A percentile compares a stretch with the other conserved stretches of the same genome.
Conservation (phyloP, 2,797 vertebrate species). For the Cynopterus sphinx region DNA sequence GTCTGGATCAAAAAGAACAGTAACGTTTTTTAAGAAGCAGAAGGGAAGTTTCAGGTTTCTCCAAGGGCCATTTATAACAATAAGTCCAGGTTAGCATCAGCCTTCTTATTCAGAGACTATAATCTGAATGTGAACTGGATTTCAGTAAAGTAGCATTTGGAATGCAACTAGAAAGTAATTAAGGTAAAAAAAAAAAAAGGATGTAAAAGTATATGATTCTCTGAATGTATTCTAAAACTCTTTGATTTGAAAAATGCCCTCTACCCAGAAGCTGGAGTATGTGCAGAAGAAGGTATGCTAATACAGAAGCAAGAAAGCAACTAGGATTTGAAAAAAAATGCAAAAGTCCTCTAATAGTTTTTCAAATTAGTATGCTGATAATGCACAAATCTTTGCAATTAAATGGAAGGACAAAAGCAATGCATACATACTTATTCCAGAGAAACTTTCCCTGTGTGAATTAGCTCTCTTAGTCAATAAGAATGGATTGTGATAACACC, state of each 20-base stretch:
- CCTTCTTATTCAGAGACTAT: constrained; percentile 70
- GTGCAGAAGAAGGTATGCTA: constrained; percentile 54
- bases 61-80: constrained; percentile 75
- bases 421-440: constrained; percentile 69
- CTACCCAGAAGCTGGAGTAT: constrained; percentile 49
- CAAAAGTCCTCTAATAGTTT: constrained; percentile 60
- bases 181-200: constrained; percentile 71
- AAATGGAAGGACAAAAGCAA: constrained; percentile 67
- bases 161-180: constrained; percentile 84
- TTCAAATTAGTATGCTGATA: constrained; percentile 71
- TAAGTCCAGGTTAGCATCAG: constrained; percentile 63
- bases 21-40: constrained; percentile 41
- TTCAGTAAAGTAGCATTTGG: constrained; percentile 78
- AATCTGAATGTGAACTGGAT: constrained; percentile 80
- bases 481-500: constrained; percentile 55
- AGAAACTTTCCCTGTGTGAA: constrained; percentile 71
- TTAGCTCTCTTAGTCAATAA: constrained; percentile 68
- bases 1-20: constrained; percentile 61
- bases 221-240: constrained; percentile 70
- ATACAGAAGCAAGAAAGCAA: constrained; percentile 39
- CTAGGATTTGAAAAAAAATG: neutral
- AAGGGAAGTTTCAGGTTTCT: constrained; percentile 58
- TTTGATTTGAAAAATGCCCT: constrained; percentile 66
- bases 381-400: constrained; percentile 78
- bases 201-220: constrained; percentile 68